Conservation (phyloP, 2,888 invertebrate species). For the Eudemis profundana region DNA sequence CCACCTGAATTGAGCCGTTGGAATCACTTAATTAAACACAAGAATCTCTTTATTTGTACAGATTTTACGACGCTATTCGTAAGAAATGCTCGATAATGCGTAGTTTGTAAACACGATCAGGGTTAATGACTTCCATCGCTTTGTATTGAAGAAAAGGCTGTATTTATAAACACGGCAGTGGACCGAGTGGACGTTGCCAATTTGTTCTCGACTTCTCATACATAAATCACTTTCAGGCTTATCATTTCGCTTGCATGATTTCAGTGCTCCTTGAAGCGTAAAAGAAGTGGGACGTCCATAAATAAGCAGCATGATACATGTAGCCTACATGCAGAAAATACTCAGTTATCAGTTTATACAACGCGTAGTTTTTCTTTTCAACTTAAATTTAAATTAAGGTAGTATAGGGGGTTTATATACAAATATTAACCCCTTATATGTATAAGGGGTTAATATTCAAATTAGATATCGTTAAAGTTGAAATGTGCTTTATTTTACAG, state of each 20-base stretch:
- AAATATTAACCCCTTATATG: too few species aligned
- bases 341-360: conserved; percentile 17
- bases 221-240: conserved; percentile 43
- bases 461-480: too few species aligned
- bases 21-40: conserved; percentile 71
- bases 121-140: conserved; percentile 66
- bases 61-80: conserved; percentile 65
- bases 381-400: too few species aligned
- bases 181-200: conserved; percentile 28
- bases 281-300: conserved; percentile 35
- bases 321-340: conserved; percentile 1
- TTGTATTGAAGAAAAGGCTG: conserved; percentile 57
- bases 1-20: conserved; percentile 68
- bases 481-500: too few species aligned
- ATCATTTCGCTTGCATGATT: conserved; percentile 36
- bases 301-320: conserved; percentile 30
- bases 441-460: too few species aligned
- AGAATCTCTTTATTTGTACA: conserved; percentile 70
- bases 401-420: too few species aligned
- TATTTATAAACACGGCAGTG: conserved; percentile 41
- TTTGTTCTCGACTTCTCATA: conserved; percentile 40
- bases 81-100: conserved; percentile 58
- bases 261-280: conserved; percentile 39
- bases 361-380: too few species aligned
- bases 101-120: conserved; percentile 63